Percentiles rank a stretch among this genome's conserved stretches.
Conservation (phyloP, 1,140 invertebrate genomes). For the Formica exsecta region DNA sequence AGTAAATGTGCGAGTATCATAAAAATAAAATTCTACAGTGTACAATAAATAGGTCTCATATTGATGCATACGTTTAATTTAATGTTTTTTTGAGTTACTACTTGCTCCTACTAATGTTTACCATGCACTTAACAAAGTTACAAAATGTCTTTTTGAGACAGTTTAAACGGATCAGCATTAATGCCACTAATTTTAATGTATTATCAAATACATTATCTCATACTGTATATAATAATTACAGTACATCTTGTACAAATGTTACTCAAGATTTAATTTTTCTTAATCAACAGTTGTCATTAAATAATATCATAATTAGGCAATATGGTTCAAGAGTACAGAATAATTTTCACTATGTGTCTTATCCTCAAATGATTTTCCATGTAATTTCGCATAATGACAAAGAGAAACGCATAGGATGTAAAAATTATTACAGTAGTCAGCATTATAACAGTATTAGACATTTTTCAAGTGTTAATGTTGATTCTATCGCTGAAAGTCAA, state of each 20-base stretch:
- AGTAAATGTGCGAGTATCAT: neutral
- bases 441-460: constrained; percentile 33
- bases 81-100: neutral
- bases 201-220: neutral
- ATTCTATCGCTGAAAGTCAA: neutral
- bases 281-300: neutral
- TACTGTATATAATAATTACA: neutral
- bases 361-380: neutral
- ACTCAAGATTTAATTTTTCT: neutral
- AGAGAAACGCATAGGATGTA: neutral
- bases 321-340: neutral
- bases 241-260: neutral
- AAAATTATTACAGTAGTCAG: neutral
- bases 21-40: neutral
- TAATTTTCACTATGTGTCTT: neutral
- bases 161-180: neutral
- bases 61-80: neutral
- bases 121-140: constrained; percentile 53
- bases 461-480: neutral
- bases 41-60: neutral
- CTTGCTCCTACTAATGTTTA: neutral
- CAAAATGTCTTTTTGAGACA: neutral
- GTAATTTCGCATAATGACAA: neutral
- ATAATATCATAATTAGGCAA: constrained; percentile 12
- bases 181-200: neutral